Percentiles rank a stretch among this genome's conserved stretches.
Conservation (phyloP, 2,113 vertebrate species). For the Bujurquina vittata region DNA sequence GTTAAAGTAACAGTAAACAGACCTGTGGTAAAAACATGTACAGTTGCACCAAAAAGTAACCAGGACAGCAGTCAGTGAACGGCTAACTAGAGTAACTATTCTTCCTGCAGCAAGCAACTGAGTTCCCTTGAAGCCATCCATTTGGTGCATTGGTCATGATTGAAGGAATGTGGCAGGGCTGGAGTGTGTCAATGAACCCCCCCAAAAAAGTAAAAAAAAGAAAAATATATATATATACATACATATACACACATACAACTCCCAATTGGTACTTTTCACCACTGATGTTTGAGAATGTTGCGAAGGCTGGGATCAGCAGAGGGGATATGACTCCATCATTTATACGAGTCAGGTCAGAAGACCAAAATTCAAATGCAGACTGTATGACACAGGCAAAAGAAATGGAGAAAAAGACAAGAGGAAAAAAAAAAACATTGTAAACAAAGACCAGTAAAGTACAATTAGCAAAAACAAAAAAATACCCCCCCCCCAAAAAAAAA, state of each 20-base stretch:
- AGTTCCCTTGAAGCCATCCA: constrained; percentile 57
- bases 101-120: constrained; percentile 13
- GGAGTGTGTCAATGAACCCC: not conserved
- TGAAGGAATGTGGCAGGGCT: constrained; percentile 29
- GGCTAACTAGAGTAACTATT: constrained; percentile 8
- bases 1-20: constrained; percentile 48
- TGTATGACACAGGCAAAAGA: constrained; percentile 27
- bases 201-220: not conserved
- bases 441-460: too few relatives aligned
- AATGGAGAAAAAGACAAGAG: not conserved
- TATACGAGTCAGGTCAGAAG: constrained; percentile 36
- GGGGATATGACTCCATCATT: not conserved
- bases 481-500: not conserved
- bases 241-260: not conserved
- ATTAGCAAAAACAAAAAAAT: too few relatives aligned
- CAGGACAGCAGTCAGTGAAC: constrained; percentile 18
- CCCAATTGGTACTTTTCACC: not conserved
- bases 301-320: constrained; percentile 18
- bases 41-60: constrained; percentile 35
- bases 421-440: not conserved
- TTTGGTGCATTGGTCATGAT: constrained; percentile 26
- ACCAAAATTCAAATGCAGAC: constrained; percentile 39
- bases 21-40: constrained; percentile 39
- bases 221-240: not conserved
- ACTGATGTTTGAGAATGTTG: constrained; percentile 8